Base-by-base conservation (phyloP, 2,113 vertebrate species). In the Labeo catla region DNA sequence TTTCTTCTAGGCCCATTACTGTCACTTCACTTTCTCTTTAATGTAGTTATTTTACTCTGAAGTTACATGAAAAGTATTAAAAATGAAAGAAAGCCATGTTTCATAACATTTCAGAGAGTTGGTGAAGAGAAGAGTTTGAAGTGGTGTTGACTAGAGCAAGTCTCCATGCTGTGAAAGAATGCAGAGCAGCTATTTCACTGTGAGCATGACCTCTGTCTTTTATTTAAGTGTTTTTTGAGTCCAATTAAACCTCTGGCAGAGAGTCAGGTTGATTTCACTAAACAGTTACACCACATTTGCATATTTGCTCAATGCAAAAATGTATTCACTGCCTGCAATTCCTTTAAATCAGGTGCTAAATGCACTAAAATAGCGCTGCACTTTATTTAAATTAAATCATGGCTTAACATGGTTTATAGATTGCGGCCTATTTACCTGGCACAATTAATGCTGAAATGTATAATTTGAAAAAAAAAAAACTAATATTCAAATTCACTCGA, bases 121-220 rank as follows among this genome's bases (percentile, higher is more conserved):
- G 61, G 10, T 13, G 19, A 59, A n/a, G 34, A 49, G n/a, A 43
- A 45, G 52, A 78, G 39, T 79, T 57, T 43, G 36, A 36, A 45
- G 36, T n/a, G 49, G 39, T 63, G 79, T 43, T 81, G 39, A 49
- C 39, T 45, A 3, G 39, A 23, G 78, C 61, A 66, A n/a, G 65
- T 65, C 19, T 65, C 43, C 59, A 49, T 81, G 77, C 52, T 43
- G 59, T 65, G 78, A 81, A 81, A 47, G 47, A 76, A 76, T 76
- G 45, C 1, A 8, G 19, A 52, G 57, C 39, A 45, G 57, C 57
- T 21, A 47, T 63, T 81, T 81, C 43, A 65, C 39, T 47, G 9
- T 45, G 59, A 45, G 21, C 16, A 6, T 9, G 19, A 23, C 19
- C 36, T 34, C 21, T 23, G 1, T 45, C 8, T 28, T 28, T 49